phyloP scores from a whole-genome alignment of 2,797 vertebrate species.

The Peromyscus aztecus region DNA sequence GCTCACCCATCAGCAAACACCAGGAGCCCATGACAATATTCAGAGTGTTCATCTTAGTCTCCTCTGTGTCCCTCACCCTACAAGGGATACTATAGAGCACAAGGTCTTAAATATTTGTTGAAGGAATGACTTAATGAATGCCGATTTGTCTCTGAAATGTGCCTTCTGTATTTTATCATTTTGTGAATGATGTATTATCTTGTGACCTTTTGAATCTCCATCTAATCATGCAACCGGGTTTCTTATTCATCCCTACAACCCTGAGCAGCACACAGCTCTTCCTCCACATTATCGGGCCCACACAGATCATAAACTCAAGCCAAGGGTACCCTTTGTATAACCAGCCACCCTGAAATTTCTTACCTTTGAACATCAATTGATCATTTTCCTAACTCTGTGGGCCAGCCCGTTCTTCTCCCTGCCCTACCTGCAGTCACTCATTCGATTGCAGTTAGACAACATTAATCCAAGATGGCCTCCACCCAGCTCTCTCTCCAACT shows the following conservation, averaged over 20 bases:
- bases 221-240: conserved; percentile 73
- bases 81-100: not conserved
- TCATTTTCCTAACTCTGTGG: not conserved
- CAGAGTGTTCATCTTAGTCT: not conserved
- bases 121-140: conserved; percentile 61
- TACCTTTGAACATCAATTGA: not conserved
- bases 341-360: not conserved
- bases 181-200: conserved; percentile 71
- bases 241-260: conserved; percentile 72
- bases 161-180: conserved; percentile 73
- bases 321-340: not conserved
- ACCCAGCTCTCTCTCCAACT: not conserved
- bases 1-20: not conserved
- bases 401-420: not conserved
- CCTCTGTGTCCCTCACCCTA: not conserved
- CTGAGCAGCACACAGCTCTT: not conserved
- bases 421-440: not conserved
- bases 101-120: conserved; percentile 62
- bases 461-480: not conserved
- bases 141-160: conserved; percentile 66
- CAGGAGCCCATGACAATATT: not conserved
- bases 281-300: not conserved
- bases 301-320: not conserved
- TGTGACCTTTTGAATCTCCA: conserved; percentile 77
- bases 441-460: not conserved